These are phyloP conservation scores for Limanda limanda DNA, from an alignment of 2,113 vertebrate genomes.

Conservation along the genomic window DNA sequence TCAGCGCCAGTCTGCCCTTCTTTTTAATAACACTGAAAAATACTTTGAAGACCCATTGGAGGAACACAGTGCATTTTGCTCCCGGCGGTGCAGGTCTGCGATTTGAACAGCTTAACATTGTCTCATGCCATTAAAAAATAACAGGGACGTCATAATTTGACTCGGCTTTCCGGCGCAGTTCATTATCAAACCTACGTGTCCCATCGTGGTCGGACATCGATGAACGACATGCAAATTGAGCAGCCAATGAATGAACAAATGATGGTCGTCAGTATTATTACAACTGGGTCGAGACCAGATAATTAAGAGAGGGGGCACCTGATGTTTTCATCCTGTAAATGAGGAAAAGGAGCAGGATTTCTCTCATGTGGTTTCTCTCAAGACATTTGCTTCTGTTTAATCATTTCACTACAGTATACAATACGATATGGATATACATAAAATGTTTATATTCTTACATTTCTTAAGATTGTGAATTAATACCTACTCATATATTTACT, in stretches of 20 bases:
- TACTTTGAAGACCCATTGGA: slow-evolving; percentile 61
- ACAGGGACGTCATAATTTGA: slow-evolving; percentile 16
- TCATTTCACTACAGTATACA: no score
- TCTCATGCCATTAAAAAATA: slow-evolving; percentile 35
- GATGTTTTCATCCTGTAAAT: not conserved
- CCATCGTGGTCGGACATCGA: slow-evolving; percentile 27
- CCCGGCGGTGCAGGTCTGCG: slow-evolving; percentile 39
- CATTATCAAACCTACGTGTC: slow-evolving; percentile 24
- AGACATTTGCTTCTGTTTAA: no score
- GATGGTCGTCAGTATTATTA: slow-evolving; percentile 19
- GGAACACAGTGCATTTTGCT: slow-evolving; percentile 51
- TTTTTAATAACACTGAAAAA: slow-evolving; percentile 72
- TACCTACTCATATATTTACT: no score
- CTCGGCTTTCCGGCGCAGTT: not conserved
- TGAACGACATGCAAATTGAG: slow-evolving; percentile 47
- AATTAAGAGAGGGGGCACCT: not conserved
- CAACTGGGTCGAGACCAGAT: not conserved
- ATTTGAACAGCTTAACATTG: slow-evolving; percentile 41
- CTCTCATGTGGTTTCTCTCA: not conserved
- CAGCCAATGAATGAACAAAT: slow-evolving; percentile 17
- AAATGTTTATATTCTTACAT: no score
- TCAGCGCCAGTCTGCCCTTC: slow-evolving; percentile 57
- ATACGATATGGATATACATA: no score
- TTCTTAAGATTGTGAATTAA: no score
- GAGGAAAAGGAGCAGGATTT: slow-evolving; percentile 30